phyloP scores from a whole-genome alignment of 2,113 vertebrate species.

The Burhinus bistriatus region DNA sequence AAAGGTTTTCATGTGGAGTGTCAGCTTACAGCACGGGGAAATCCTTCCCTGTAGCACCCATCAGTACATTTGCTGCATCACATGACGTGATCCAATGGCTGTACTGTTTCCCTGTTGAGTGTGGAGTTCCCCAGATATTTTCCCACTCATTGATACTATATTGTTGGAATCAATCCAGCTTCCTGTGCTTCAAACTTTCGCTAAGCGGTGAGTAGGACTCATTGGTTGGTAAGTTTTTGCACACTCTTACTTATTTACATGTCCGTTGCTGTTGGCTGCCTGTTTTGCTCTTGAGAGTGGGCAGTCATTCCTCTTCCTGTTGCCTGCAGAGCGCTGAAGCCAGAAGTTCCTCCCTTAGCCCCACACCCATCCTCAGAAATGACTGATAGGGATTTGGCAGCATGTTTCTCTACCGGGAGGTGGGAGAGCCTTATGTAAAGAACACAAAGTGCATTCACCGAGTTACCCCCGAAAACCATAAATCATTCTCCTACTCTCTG shows the following conservation, averaged over 20 bases:
- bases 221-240: background rate
- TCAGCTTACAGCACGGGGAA: background rate
- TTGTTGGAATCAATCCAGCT: background rate
- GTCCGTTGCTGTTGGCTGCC: background rate
- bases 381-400: background rate
- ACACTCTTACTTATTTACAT: background rate
- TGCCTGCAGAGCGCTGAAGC: background rate
- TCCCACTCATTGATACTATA: background rate
- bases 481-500: background rate
- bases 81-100: background rate
- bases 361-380: background rate
- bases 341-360: background rate
- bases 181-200: background rate
- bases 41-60: background rate
- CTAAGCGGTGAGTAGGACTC: background rate
- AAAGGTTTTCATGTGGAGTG: background rate
- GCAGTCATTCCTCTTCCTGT: background rate
- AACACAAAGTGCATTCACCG: background rate
- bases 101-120: background rate
- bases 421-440: background rate
- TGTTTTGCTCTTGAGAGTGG: background rate
- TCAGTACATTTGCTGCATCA: background rate
- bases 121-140: background rate
- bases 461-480: background rate
- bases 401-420: fast-evolving